These are phyloP conservation scores for Hucho hucho DNA, from an alignment of 2,113 vertebrate species.

Conservation along the genomic window DNA sequence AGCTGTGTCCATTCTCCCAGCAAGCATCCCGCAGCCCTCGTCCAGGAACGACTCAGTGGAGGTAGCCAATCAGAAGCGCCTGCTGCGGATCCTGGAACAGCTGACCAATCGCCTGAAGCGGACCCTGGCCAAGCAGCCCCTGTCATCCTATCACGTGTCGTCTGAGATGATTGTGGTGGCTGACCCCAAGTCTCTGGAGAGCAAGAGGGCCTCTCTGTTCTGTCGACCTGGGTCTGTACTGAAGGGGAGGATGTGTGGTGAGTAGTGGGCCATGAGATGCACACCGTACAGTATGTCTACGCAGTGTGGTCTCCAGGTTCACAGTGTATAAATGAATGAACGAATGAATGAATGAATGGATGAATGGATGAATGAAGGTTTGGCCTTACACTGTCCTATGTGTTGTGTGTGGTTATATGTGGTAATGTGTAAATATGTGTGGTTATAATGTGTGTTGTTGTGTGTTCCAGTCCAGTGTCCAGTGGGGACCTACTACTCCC, in stretches of 20 bases:
- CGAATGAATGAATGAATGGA: no score
- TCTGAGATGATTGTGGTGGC: slow-evolving; percentile 88
- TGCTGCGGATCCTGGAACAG: slow-evolving; percentile 86
- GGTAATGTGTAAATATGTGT: background rate
- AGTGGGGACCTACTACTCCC: slow-evolving; percentile 90
- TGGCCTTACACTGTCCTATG: background rate
- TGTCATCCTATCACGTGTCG: slow-evolving; percentile 88
- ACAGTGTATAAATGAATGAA: no score
- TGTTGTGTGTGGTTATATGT: background rate
- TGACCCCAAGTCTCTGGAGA: slow-evolving; percentile 90
- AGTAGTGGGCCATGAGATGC: slow-evolving; percentile 47
- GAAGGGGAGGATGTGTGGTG: slow-evolving; percentile 94
- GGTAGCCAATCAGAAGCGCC: slow-evolving; percentile 87
- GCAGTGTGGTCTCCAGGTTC: no score
- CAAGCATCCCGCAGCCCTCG: slow-evolving; percentile 90
- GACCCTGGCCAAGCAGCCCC: slow-evolving; percentile 85
- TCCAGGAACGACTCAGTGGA: slow-evolving; percentile 92
- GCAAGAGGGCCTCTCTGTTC: slow-evolving; percentile 84
- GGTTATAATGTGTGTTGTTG: background rate
- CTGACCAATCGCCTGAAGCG: slow-evolving; percentile 90
- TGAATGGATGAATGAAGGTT: background rate
- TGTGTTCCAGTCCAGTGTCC: slow-evolving; percentile 87
- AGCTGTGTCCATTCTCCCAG: slow-evolving; percentile 78
- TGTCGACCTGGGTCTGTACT: slow-evolving; percentile 93
- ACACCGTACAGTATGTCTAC: background rate